Evolutionary conservation across 2,888 invertebrate species (phyloP).

Genomic region (Cataglyphis cursor): DNA sequence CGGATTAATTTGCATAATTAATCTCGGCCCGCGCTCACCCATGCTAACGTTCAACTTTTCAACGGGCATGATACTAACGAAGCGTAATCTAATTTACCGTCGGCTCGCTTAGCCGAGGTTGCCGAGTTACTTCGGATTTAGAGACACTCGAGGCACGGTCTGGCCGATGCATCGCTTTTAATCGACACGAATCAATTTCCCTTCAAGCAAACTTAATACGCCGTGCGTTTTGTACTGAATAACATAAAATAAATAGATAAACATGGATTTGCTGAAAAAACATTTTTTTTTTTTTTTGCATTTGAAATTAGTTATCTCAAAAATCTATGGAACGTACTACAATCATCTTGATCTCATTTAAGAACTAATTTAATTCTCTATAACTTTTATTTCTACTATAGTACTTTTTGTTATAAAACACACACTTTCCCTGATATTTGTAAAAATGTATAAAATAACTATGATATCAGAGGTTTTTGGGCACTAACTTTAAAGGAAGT

Average conservation of each 20-base stretch:
- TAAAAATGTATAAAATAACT: neutral
- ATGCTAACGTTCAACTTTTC: conserved; percentile 51
- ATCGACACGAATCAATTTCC: neutral
- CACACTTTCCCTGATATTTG: neutral
- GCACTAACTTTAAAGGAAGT: too few species aligned
- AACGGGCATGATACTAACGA: conserved; percentile 45
- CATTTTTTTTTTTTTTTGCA: neutral
- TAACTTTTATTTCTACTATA: too few species aligned
- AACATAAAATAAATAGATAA: neutral
- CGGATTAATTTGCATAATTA: conserved; percentile 55
- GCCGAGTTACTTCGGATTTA: conserved; percentile 37
- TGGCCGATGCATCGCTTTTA: neutral
- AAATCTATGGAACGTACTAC: neutral
- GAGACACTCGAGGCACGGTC: conserved; percentile 28
- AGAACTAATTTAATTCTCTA: neutral
- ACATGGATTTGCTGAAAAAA: too few species aligned
- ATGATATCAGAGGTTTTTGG: neutral
- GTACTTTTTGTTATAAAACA: neutral
- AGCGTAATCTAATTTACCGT: conserved; percentile 50
- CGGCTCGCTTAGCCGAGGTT: conserved; percentile 2
- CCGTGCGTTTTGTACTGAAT: neutral
- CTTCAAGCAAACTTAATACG: neutral
- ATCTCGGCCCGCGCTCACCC: conserved; percentile 33
- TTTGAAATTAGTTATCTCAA: neutral
- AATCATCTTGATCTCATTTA: neutral